Conservation (phyloP, 2,797 vertebrate species). For the Morus bassanus region DNA sequence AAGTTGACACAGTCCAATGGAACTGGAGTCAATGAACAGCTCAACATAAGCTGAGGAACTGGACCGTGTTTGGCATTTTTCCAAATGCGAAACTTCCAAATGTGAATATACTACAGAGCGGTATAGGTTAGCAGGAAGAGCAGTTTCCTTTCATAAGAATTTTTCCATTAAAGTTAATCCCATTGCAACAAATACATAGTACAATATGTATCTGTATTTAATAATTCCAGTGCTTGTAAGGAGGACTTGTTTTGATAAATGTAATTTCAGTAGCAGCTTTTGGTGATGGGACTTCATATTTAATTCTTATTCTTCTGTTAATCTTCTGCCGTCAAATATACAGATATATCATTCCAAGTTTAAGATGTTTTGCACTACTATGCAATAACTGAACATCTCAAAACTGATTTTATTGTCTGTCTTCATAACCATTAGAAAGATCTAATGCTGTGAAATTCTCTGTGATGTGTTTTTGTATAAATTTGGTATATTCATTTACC, state of each 20-base stretch:
- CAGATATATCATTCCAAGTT: neutral
- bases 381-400: neutral
- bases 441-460: neutral
- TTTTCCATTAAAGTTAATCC: neutral
- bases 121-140: neutral
- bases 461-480: neutral
- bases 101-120: neutral
- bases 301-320: neutral
- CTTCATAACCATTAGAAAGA: neutral
- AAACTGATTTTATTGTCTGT: neutral
- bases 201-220: neutral
- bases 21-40: neutral
- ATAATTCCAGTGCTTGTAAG: neutral
- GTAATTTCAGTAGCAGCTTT: neutral
- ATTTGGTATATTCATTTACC: neutral
- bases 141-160: neutral
- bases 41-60: neutral
- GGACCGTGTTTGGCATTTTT: neutral
- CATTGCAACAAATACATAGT: neutral
- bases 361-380: neutral
- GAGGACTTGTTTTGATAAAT: neutral
- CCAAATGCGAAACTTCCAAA: neutral
- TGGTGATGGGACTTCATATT: neutral
- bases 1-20: neutral
- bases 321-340: neutral